Evolutionary conservation across 30 jellyfish, hydroid and myxozoan species (phyloP).

Genomic region (Haliclystus octoradiatus): DNA sequence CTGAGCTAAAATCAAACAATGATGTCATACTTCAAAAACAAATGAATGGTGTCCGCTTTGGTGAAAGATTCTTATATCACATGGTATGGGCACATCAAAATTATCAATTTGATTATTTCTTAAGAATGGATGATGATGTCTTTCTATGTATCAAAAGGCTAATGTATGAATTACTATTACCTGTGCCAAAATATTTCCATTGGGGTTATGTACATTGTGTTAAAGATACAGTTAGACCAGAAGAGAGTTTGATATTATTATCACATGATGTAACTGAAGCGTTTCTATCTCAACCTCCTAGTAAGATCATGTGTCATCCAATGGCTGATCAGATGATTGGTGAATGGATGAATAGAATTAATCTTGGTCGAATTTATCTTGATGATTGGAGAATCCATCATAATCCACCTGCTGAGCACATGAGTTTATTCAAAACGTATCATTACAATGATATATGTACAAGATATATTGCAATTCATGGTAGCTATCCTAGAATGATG

Average conservation of each 20-base stretch:
- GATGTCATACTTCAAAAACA: slow-evolving; percentile 55
- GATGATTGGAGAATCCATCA: slow-evolving; percentile 69
- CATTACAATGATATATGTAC: slow-evolving; percentile 32
- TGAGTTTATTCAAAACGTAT: slow-evolving; percentile 12
- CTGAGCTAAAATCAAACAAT: slow-evolving; percentile 16
- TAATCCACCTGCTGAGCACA: slow-evolving; percentile 55
- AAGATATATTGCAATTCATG: slow-evolving; percentile 57
- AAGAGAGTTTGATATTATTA: slow-evolving; percentile 17
- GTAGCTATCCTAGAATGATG: slow-evolving; percentile 53
- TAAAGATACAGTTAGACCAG: slow-evolving; percentile 15
- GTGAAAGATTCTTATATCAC: slow-evolving; percentile 71
- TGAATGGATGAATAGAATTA: slow-evolving; percentile 9
- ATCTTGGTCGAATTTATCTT: slow-evolving; percentile 24
- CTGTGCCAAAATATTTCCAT: slow-evolving; percentile 7
- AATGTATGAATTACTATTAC: slow-evolving; percentile 17
- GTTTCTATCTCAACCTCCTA: slow-evolving; percentile 19
- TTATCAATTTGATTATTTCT: slow-evolving; percentile 56
- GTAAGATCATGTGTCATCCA: slow-evolving; percentile 20
- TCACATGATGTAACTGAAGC: slow-evolving; percentile 19
- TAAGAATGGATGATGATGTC: slow-evolving; percentile 77
- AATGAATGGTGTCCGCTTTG: slow-evolving; percentile 69
- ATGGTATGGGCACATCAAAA: slow-evolving; percentile 59
- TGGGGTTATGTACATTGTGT: slow-evolving; percentile 36
- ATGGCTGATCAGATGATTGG: slow-evolving; percentile 53
- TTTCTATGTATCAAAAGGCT: slow-evolving; percentile 50